Conservation (phyloP, 1,140 invertebrate genomes). For the Scaptomyza hsui region DNA sequence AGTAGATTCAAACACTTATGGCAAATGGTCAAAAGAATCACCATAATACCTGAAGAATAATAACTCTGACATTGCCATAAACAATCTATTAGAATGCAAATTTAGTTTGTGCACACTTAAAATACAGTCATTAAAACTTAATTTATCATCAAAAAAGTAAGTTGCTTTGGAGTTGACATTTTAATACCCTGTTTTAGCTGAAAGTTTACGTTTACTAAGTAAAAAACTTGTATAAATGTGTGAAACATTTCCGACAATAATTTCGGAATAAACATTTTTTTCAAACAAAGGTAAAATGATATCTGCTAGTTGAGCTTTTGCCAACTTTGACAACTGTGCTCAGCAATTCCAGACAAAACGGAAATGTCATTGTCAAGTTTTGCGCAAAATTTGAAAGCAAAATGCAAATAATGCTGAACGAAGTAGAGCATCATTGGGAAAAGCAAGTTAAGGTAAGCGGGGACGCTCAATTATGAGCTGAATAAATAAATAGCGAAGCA, state of each 20-base stretch:
- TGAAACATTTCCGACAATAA: no score
- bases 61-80: constrained; percentile 38
- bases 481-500: constrained; percentile 62
- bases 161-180: constrained; percentile 24
- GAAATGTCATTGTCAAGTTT: constrained; percentile 7
- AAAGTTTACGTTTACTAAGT: no score
- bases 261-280: neutral
- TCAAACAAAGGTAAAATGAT: neutral
- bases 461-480: constrained; percentile 61
- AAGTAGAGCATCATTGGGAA: neutral
- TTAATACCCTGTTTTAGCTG: constrained; percentile 13
- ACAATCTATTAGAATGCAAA: constrained; percentile 61
- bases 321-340: neutral
- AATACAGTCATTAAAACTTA: constrained; percentile 71
- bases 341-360: neutral
- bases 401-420: constrained; percentile 50
- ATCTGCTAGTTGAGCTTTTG: neutral
- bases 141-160: constrained; percentile 75
- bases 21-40: neutral
- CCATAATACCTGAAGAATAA: neutral
- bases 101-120: constrained; percentile 47
- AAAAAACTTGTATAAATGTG: neutral
- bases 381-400: constrained; percentile 10
- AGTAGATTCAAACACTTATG: neutral
- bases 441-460: neutral